Conservation (phyloP, 1,140 invertebrate species). For the Dreissena rostriformis region DNA sequence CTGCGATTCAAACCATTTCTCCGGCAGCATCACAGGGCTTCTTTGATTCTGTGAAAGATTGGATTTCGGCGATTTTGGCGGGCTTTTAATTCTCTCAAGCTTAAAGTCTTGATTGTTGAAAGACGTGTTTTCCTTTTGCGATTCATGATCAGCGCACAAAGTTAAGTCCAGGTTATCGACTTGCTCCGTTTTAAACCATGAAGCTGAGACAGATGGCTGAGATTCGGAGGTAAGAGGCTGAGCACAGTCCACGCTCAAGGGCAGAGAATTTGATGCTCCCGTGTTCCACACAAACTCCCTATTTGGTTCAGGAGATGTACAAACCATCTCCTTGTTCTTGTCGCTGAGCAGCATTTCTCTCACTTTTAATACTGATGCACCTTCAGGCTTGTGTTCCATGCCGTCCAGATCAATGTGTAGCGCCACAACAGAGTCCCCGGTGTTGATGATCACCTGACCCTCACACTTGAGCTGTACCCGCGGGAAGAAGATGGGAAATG, state of each 20-base stretch:
- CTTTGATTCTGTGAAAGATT: slow-evolving; percentile 49
- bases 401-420: slow-evolving; percentile 77
- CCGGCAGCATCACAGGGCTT: slow-evolving; percentile 30
- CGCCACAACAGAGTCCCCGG: slow-evolving; percentile 88
- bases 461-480: slow-evolving; percentile 85
- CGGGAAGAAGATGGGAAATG: slow-evolving; percentile 86
- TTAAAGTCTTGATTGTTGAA: slow-evolving; percentile 21
- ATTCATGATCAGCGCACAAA: slow-evolving; percentile 22
- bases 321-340: slow-evolving; percentile 42
- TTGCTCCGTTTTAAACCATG: not conserved
- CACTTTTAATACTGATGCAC: slow-evolving; percentile 34
- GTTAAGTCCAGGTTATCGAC: slow-evolving; percentile 7
- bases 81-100: slow-evolving; percentile 45
- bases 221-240: not conserved
- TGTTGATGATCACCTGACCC: slow-evolving; percentile 87
- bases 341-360: slow-evolving; percentile 30
- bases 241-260: slow-evolving; percentile 8
- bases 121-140: slow-evolving; percentile 54
- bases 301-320: slow-evolving; percentile 38
- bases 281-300: slow-evolving; percentile 49
- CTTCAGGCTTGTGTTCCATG: slow-evolving; percentile 21
- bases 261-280: slow-evolving; percentile 32
- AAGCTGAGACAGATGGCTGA: not conserved
- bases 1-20: slow-evolving; percentile 48
- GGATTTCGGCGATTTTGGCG: slow-evolving; percentile 44